Percentiles rank a stretch among this genome's conserved stretches.
Conservation (phyloP, 2,888 invertebrate genomes). For the Latheticus oryzae region DNA sequence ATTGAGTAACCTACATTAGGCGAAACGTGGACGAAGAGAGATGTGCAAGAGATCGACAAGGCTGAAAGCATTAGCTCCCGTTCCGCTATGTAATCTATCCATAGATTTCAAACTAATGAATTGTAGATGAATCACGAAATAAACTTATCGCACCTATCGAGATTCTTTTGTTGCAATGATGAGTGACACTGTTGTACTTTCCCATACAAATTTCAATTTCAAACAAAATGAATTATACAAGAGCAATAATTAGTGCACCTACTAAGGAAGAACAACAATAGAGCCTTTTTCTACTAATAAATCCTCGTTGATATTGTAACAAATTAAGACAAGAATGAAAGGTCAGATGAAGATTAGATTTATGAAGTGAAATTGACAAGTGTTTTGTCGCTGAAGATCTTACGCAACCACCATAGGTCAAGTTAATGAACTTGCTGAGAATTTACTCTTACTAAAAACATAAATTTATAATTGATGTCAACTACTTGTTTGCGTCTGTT, state of each 20-base stretch:
- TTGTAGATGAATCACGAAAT: slow-evolving; percentile 35
- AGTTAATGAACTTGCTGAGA: slow-evolving; percentile 27
- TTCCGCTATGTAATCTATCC: slow-evolving; percentile 34
- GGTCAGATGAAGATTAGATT: slow-evolving; percentile 1
- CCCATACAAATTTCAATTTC: slow-evolving; percentile 3
- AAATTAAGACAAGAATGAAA: slow-evolving; percentile 1
- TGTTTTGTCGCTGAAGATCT: slow-evolving; percentile 7
- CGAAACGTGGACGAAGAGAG: slow-evolving; percentile 33
- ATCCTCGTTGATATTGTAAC: not conserved
- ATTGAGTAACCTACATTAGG: slow-evolving; percentile 35
- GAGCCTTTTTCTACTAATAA: too few relatives aligned
- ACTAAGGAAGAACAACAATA: not conserved
- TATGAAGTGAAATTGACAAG: slow-evolving; percentile 16
- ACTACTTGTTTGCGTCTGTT: not conserved
- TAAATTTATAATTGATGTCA: too few relatives aligned
- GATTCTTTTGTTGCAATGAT: slow-evolving; percentile 18
- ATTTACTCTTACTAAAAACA: not conserved
- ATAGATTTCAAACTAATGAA: slow-evolving; percentile 27
- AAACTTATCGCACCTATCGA: slow-evolving; percentile 20
- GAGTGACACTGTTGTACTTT: slow-evolving; percentile 22
- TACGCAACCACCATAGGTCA: slow-evolving; percentile 4
- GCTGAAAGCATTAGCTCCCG: slow-evolving; percentile 32
- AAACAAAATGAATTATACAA: too few relatives aligned
- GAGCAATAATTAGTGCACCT: not conserved
- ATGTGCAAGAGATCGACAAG: slow-evolving; percentile 36